Conservation (phyloP, 2,113 vertebrate genomes). For the Pseudopipra pipra region DNA sequence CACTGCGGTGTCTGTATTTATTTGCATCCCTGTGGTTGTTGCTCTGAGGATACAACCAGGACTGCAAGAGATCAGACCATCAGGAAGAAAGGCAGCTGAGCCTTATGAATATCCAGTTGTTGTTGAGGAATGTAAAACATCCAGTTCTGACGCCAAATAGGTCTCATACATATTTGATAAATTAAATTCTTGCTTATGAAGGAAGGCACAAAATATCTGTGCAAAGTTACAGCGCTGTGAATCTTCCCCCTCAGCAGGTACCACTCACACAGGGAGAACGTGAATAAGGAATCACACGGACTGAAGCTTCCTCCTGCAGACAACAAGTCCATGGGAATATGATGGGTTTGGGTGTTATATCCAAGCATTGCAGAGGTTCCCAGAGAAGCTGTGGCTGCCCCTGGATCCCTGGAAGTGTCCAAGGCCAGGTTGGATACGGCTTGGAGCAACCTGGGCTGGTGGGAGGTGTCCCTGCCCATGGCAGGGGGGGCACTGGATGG, state of each 20-base stretch:
- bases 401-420: not conserved
- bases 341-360: fast-evolving
- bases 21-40: not conserved
- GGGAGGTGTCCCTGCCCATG: not conserved
- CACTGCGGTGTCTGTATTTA: not conserved
- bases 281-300: not conserved
- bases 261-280: not conserved
- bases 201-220: not conserved
- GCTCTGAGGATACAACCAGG: not conserved
- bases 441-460: not conserved
- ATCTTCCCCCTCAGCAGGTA: not conserved
- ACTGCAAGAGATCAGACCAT: not conserved
- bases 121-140: not conserved
- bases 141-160: not conserved
- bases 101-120: not conserved
- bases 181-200: not conserved
- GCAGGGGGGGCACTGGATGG: not conserved
- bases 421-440: fast-evolving
- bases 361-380: not conserved
- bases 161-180: not conserved
- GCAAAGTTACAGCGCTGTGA: not conserved
- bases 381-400: not conserved
- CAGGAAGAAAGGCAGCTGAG: not conserved
- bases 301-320: not conserved
- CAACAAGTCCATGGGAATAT: fast-evolving